Evolutionary conservation across 2,888 invertebrate genomes (phyloP), one percentile per base, ranked within the genome.

Genomic region (Drosophila borborema): DNA sequence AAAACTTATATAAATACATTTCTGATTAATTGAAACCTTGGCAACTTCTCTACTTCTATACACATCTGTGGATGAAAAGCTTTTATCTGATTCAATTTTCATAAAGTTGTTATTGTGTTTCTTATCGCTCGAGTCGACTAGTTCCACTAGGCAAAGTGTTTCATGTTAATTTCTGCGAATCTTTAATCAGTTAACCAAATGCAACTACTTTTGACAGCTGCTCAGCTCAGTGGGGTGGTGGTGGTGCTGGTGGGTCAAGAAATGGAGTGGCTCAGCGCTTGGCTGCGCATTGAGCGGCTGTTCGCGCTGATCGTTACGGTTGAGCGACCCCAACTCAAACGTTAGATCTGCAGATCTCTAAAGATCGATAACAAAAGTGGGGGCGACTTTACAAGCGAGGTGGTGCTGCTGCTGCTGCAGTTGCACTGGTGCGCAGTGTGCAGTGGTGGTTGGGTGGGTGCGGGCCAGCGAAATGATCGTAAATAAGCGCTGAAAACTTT

Each of bases 401-500:
- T 5, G 55, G 8, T 8, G 31, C 10, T 34, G 14, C 0, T 6
- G 38, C 9, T 16, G 54, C 10, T n/a, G 56, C 14, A 1, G 20
- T 20, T 20, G 53, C 38, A 40, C 38, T 38, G 43, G 31, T 56
- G 41, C 43, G 31, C 38, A 28, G 20, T 64, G 28, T 5, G 28
- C 28, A 28, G 4, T 28, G 28, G 5, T 28, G 28, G 28, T 28
- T 28, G 34, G 64, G 23, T 67, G 51, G 65, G 51, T 61, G 65
- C 49, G 38, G 53, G 58, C 40, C 43, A 20, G 40, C 63, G 59
- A 74, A 85, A 77, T 88, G 89, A 90, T 88, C 85, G 74, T 86
- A 86, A 86, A 90, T 88, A 90, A 80, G 80, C 82, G 90, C 62
- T 90, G 83, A 88, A 90, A 88, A 90, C 90, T 90, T 88, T 86